phyloP scores from a whole-genome alignment of 2,888 invertebrate genomes.

The Tenthredo mesomela region DNA sequence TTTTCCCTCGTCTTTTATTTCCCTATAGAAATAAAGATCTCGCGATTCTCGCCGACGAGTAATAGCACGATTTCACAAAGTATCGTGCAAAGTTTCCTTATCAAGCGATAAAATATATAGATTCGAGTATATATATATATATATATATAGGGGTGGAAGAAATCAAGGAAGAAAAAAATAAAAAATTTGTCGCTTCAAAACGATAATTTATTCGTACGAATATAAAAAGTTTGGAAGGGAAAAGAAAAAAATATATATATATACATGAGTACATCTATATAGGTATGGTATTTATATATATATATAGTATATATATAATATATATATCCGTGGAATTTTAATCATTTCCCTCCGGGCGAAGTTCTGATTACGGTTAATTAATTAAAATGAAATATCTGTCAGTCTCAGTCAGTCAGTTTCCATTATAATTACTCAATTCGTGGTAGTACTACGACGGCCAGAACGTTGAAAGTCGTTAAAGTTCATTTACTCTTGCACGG shows the following conservation, averaged over 20 bases:
- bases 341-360: neutral
- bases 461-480: constrained; percentile 1
- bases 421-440: constrained; percentile 5
- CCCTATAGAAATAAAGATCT: neutral
- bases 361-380: constrained; percentile 33
- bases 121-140: neutral
- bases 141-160: neutral
- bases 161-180: neutral
- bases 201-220: neutral
- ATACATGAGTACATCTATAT: too few species aligned
- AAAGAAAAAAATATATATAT: neutral
- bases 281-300: too few species aligned
- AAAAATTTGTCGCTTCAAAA: neutral
- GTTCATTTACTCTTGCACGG: neutral
- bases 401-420: constrained; percentile 2
- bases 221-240: neutral
- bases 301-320: too few species aligned
- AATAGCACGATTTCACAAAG: neutral
- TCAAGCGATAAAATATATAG: neutral
- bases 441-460: neutral
- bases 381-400: constrained; percentile 32
- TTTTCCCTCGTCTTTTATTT: neutral
- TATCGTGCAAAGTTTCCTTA: neutral
- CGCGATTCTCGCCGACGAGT: neutral
- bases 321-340: neutral